phyloP scores from a whole-genome alignment of 2,113 vertebrate genomes.

The Malaclemys terrapin region DNA sequence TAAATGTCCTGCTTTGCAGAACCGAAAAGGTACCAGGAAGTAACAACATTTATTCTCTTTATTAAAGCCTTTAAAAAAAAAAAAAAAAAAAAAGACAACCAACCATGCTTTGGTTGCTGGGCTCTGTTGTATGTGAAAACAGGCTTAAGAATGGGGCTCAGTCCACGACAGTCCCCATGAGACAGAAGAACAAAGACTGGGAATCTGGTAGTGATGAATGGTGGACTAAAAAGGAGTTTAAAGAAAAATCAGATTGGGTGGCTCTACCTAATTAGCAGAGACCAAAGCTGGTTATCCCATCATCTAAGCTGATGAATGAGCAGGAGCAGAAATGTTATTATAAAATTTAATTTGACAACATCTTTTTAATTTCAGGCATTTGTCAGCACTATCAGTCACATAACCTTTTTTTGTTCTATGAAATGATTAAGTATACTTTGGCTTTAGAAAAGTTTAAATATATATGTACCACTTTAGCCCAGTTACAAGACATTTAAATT shows the following conservation, averaged over 20 bases:
- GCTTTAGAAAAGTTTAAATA: background rate
- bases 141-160: background rate
- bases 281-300: background rate
- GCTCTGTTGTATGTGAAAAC: background rate
- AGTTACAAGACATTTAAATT: background rate
- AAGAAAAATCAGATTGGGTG: fast-evolving
- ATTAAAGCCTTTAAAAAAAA: background rate
- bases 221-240: background rate
- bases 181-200: background rate
- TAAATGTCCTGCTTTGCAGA: background rate
- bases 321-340: background rate
- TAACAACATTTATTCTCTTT: background rate
- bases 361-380: constrained; percentile 22
- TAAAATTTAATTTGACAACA: constrained; percentile 9
- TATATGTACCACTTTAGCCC: background rate
- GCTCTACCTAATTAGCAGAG: background rate
- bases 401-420: background rate
- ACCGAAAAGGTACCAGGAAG: fast-evolving
- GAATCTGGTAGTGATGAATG: background rate
- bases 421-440: background rate
- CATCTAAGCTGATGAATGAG: background rate
- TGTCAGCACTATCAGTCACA: background rate
- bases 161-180: background rate
- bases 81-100: background rate
- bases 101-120: background rate